Evolutionary conservation across 2,797 vertebrate species (phyloP).

Genomic region (Petrocephalus sullivani): DNA sequence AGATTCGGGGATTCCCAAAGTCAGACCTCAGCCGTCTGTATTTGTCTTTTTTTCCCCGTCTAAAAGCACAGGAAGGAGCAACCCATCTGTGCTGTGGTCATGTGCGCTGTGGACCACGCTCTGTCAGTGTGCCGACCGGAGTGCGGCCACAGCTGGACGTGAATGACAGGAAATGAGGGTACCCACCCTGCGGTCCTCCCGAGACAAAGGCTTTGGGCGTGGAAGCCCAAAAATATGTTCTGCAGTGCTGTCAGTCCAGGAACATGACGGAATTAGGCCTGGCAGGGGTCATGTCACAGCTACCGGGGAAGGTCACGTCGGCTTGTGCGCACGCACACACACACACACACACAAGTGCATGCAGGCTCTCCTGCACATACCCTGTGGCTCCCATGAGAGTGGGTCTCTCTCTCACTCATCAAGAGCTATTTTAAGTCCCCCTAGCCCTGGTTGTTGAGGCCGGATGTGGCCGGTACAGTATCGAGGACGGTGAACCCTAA

Average conservation of each 20-base stretch:
- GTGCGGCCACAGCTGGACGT: background rate
- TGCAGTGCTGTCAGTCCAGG: background rate
- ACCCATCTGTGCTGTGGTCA: background rate
- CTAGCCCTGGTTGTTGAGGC: slow-evolving; percentile 48
- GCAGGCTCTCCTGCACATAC: background rate
- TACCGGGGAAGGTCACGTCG: background rate
- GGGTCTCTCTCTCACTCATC: background rate
- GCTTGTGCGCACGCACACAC: background rate
- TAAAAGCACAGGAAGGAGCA: background rate
- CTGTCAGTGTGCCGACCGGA: background rate
- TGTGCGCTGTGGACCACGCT: background rate
- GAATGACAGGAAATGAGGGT: slow-evolving; percentile 27
- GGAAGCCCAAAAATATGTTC: slow-evolving; percentile 18
- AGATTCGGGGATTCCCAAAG: background rate
- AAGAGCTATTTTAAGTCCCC: slow-evolving; percentile 38
- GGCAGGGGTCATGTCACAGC: background rate
- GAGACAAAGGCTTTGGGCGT: slow-evolving; percentile 14
- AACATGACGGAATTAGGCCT: slow-evolving; percentile 6
- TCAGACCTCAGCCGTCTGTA: background rate
- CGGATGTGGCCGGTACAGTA: slow-evolving; percentile 27
- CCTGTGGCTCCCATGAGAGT: background rate
- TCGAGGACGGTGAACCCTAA: background rate
- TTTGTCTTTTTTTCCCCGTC: background rate
- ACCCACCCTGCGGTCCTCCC: slow-evolving; percentile 3
- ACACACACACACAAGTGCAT: background rate